Base-by-base conservation (phyloP, 2,797 vertebrate species). In the Propithecus deckenii region DNA sequence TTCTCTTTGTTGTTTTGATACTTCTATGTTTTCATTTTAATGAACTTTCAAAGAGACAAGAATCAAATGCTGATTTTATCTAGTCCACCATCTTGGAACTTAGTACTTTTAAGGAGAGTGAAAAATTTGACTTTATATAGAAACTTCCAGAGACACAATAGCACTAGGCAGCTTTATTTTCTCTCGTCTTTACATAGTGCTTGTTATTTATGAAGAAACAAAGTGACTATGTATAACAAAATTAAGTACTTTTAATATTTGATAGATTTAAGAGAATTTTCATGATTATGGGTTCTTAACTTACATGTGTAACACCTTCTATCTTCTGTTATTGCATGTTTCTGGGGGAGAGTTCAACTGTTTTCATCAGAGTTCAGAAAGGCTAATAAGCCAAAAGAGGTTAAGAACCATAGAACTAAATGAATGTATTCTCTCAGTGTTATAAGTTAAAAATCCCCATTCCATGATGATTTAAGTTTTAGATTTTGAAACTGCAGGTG, bases 371-470 rank as follows among this genome's bases (percentile, higher is more conserved):
- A 63, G 35, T 59, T 86, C 69, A 30, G 65, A 90, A 10, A 17
- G 28, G 18, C 43, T 52, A 67, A 76, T 43, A 90, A 57, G 55
- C 59, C 71, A 83, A 86, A 93, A 69, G 75, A 91, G 67, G n/a
- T 86, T 48, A 84, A 50, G 76, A 93, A 48, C 75, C 17, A 43
- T 6, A 78, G 71, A 13, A 87, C 8, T 79, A 84, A 85, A 72
- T 86, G n/a, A 96, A 96, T 67, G 32, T 11, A 83, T 20, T 78
- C 67, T 84, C n/a, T 91, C n/a, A 92, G 81, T 23, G 41, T 91
- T 78, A n/a, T 2, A 94, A 94, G 55, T 61, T 55, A 86, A 85
- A 94, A 78, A 72, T 59, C 57, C 23, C 71, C 14, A 95, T 94
- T 92, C 35, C 22, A 85, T 35, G 50, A 95, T 63, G 89, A 63